Base-by-base conservation (phyloP, 2,113 vertebrate genomes). In the Platichthys stellatus region DNA sequence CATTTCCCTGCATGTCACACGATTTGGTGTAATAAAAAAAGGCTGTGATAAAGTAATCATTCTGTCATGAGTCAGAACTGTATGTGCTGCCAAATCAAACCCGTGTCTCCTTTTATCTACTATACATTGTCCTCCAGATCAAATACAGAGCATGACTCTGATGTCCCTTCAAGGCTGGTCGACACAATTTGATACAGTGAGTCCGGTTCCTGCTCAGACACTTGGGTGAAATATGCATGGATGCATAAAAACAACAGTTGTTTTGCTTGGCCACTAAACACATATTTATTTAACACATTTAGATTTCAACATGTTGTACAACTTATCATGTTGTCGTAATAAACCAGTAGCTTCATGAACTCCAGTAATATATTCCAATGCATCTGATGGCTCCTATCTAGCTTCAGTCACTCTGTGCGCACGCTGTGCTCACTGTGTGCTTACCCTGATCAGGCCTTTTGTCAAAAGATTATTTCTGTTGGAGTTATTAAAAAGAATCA, bases 311-410 rank as follows among this genome's bases (percentile, higher is more conserved):
- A 47, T 51, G 4, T 21, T 14, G 11, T 17, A 49, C 24, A 49
- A 4, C 2, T 15, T 15, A 20, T 38, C 17, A 20, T 35, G 17
- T 60, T 18, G 9, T 38, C 35, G 26, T 9, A 10, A 18, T 66
- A 56, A 61, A 72, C 43, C 43, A 45, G 43, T 43, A 66, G 43
- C 24, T 47, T 51, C 45, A 28, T 74, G 53, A 64, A 53, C 1
- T 20, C n/a, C 38, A 66, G 14, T 38, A 38, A 38, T 38, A 38
- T 38, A 10, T 1, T 31, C 31, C 35, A 38, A 38, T 38, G 35
- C 9, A 10, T 10, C 9, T 38, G 31, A 31, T 31, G 31, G 31
- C 31, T 31, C 28, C 28, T 31, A 31, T 31, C 28, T 31, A 6
- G 28, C 28, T 31, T 31, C 28, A 31, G 6, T 7, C 28, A 31